Conservation (phyloP, 2,113 vertebrate species). For the Alligator mississippiensis region DNA sequence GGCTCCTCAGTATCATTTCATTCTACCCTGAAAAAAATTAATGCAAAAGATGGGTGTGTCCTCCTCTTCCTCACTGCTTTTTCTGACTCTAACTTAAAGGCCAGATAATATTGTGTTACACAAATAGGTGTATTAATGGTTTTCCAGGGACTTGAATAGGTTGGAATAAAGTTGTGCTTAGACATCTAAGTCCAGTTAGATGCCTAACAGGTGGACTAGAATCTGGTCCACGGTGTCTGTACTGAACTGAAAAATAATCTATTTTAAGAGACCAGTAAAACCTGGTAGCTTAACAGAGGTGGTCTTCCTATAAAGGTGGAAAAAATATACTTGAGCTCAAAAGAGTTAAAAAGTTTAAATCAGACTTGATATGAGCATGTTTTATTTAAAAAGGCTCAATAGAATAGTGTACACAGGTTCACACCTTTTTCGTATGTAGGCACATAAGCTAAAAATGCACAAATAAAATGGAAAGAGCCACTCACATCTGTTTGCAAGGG, state of each 20-base stretch:
- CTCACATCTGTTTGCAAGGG: conserved; percentile 23
- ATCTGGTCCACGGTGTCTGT: neutral
- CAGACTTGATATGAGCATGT: neutral
- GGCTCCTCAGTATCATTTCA: too few relatives aligned
- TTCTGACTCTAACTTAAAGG: too few relatives aligned
- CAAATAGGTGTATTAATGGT: too few relatives aligned
- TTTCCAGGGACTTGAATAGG: too few relatives aligned
- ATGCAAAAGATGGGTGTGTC: too few relatives aligned
- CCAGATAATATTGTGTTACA: too few relatives aligned
- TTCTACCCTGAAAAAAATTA: too few relatives aligned
- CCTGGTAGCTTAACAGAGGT: neutral
- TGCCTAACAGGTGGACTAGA: too few relatives aligned
- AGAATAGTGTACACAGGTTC: conserved; percentile 8
- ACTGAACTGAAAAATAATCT: too few relatives aligned
- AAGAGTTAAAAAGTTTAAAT: neutral
- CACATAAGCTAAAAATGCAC: conserved; percentile 32
- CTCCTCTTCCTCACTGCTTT: too few relatives aligned
- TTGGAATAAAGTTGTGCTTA: too few relatives aligned
- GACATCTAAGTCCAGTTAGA: too few relatives aligned
- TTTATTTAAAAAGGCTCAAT: conserved; percentile 23
- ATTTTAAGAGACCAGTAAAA: neutral
- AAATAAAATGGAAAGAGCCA: neutral
- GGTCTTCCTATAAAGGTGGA: neutral
- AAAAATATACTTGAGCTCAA: neutral
- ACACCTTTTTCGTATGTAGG: conserved; percentile 7